A percentile compares a stretch with the other conserved stretches of the same genome.
Evolutionary conservation across 2,888 invertebrate species (phyloP).

Genomic region (Mayetiola destructor): DNA sequence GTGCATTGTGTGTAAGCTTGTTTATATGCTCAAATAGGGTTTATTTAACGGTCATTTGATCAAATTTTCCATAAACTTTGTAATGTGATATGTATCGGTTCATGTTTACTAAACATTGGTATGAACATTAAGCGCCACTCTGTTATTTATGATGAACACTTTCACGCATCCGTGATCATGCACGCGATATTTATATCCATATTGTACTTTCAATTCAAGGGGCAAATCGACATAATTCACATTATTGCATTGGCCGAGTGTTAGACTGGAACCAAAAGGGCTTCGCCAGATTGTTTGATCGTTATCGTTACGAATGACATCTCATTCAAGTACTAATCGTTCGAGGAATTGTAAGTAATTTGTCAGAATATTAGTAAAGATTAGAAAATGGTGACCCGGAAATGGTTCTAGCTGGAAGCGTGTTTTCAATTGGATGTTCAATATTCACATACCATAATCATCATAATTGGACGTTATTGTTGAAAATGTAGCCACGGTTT

Average conservation of each 20-base stretch:
- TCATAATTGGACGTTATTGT: slow-evolving; percentile 10
- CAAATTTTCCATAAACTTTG: background rate
- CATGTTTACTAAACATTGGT: slow-evolving; percentile 1
- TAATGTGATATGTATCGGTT: slow-evolving; percentile 8
- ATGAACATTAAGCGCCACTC: background rate
- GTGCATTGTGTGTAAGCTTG: slow-evolving; percentile 3
- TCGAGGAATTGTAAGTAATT: no score
- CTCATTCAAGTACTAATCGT: no score
- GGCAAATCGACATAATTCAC: no score
- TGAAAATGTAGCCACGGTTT: background rate
- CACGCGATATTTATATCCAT: no score
- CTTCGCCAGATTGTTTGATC: no score
- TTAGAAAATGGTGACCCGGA: background rate
- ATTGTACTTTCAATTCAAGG: no score
- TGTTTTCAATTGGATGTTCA: background rate
- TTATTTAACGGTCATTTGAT: slow-evolving; percentile 12
- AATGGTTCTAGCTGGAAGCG: slow-evolving; percentile 5
- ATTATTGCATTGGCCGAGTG: no score
- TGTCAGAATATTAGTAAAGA: no score
- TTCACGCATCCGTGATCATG: slow-evolving; percentile 4
- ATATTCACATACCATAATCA: slow-evolving; percentile 8
- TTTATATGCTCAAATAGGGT: background rate
- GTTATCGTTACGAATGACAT: no score
- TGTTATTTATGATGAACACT: slow-evolving; percentile 7
- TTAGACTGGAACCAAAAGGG: no score